Evolutionary conservation across 2,888 invertebrate species (phyloP).

Genomic region (Drosophila quinaria): DNA sequence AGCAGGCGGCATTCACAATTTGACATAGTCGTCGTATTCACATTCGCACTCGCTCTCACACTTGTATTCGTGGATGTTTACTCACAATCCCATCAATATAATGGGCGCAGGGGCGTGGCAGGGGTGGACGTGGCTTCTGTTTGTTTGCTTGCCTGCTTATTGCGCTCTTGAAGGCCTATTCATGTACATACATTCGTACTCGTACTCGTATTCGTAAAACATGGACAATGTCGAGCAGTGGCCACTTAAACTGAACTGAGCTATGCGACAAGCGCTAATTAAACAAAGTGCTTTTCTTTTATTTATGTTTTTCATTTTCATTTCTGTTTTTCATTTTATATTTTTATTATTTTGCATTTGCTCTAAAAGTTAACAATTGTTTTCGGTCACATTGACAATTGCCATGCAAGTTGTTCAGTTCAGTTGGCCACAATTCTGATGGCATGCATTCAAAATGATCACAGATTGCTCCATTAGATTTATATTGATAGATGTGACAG

Average conservation of each 20-base stretch:
- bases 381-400: slow-evolving; percentile 20
- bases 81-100: slow-evolving; percentile 52
- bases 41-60: neutral
- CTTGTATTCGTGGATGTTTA: slow-evolving; percentile 2
- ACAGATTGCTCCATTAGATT: too few relatives aligned
- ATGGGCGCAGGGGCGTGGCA: slow-evolving; percentile 56
- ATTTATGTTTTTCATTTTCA: slow-evolving; percentile 1
- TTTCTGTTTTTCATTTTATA: slow-evolving; percentile 1
- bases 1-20: slow-evolving; percentile 64
- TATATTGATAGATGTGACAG: too few relatives aligned
- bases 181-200: too few relatives aligned
- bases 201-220: slow-evolving; percentile 34
- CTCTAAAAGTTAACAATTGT: slow-evolving; percentile 36
- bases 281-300: slow-evolving; percentile 56
- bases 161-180: slow-evolving; percentile 66
- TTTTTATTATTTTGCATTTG: slow-evolving; percentile 29
- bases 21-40: slow-evolving; percentile 32
- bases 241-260: slow-evolving; percentile 35
- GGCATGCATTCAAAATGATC: slow-evolving; percentile 13
- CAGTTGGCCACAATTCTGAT: slow-evolving; percentile 18
- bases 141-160: slow-evolving; percentile 54
- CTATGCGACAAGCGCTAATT: slow-evolving; percentile 65
- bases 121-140: slow-evolving; percentile 48
- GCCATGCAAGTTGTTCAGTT: slow-evolving; percentile 7
- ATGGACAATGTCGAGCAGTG: slow-evolving; percentile 27